These are phyloP conservation scores for Vespertilio murinus DNA, from an alignment of 2,797 vertebrate species.

Conservation along the genomic window DNA sequence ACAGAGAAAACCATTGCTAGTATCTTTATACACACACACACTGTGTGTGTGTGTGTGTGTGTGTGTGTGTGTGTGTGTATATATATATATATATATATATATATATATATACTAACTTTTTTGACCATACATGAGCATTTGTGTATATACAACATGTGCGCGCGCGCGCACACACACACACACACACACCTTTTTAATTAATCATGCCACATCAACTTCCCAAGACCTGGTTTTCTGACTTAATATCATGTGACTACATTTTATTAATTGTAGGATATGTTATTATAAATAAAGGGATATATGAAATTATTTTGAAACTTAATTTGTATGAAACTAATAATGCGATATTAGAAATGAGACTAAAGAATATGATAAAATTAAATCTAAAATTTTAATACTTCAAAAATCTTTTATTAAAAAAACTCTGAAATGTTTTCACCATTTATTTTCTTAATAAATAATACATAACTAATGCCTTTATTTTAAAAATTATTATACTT, in stretches of 20 bases:
- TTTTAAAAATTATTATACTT: slow-evolving; percentile 9
- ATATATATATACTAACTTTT: not conserved
- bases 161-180: not conserved
- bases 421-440: not conserved
- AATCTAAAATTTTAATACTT: not conserved
- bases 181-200: not conserved
- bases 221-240: slow-evolving; percentile 3
- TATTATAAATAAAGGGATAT: not conserved
- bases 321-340: slow-evolving; percentile 46
- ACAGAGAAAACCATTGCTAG: not conserved
- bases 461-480: not conserved
- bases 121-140: not conserved
- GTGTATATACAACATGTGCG: not conserved
- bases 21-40: too few species aligned
- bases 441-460: slow-evolving; percentile 33
- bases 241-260: not conserved
- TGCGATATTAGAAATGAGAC: slow-evolving; percentile 30
- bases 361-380: not conserved
- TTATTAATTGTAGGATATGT: not conserved
- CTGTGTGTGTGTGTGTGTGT: too few species aligned
- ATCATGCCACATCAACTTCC: not conserved
- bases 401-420: slow-evolving; percentile 20
- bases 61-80: too few species aligned
- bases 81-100: not conserved
- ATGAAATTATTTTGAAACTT: slow-evolving; percentile 25